phyloP scores from a whole-genome alignment of 2,113 vertebrate species.

The Lepidothrix coronata region DNA sequence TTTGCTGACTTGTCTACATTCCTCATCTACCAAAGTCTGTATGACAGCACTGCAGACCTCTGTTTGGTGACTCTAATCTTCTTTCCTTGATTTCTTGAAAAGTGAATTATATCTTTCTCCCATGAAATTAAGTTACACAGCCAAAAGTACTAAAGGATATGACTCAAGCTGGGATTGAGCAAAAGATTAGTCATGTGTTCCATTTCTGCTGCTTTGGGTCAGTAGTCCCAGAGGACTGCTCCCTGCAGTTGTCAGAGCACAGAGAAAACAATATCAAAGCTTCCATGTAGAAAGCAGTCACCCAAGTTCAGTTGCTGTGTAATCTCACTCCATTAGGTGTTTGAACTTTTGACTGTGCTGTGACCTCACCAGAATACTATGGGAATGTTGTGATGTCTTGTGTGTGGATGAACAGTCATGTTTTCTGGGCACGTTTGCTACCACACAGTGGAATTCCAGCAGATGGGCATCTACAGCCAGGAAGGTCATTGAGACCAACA shows the following conservation, averaged over 20 bases:
- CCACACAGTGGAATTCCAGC: constrained; percentile 17
- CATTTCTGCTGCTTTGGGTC: background rate
- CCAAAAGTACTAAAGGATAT: background rate
- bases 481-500: background rate
- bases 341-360: background rate
- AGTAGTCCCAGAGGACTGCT: background rate
- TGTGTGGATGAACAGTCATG: background rate
- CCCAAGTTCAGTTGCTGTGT: background rate
- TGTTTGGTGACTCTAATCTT: background rate
- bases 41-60: background rate
- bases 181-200: background rate
- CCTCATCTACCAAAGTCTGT: background rate
- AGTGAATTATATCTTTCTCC: background rate
- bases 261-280: background rate
- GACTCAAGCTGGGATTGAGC: background rate
- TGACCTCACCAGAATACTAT: constrained; percentile 44
- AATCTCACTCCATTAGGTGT: background rate
- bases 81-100: background rate
- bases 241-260: background rate
- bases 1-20: background rate
- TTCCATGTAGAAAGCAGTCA: background rate
- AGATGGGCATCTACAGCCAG: constrained; percentile 26
- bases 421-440: background rate
- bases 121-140: background rate
- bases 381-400: background rate